Conservation (phyloP, 2,888 invertebrate species). For the Pachycephus smyrnensis region DNA sequence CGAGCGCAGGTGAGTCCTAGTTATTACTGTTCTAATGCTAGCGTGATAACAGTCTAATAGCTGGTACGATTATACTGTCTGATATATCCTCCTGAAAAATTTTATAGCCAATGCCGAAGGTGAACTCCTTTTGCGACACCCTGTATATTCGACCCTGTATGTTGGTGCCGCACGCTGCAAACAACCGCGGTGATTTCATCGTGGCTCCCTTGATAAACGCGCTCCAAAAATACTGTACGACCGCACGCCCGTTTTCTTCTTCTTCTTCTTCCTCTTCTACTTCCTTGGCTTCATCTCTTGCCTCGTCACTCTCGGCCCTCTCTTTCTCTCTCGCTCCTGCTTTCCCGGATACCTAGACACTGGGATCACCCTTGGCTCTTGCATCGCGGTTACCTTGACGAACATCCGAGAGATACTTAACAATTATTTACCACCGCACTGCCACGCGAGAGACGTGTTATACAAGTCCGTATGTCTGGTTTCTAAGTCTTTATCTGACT, state of each 20-base stretch:
- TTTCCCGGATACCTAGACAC: background rate
- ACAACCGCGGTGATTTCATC: slow-evolving; percentile 6
- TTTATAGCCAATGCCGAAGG: background rate
- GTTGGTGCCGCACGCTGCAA: background rate
- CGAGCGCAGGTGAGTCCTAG: slow-evolving; percentile 11
- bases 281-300: background rate
- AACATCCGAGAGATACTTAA: background rate
- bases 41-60: background rate
- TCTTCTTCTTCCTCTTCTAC: slow-evolving; percentile 1
- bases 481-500: background rate
- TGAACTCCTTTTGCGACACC: slow-evolving; percentile 1
- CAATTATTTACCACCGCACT: background rate
- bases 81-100: background rate
- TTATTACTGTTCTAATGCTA: background rate
- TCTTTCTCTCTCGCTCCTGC: background rate
- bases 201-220: slow-evolving; percentile 11
- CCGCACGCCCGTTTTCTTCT: background rate
- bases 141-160: background rate
- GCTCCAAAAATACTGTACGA: slow-evolving; percentile 18
- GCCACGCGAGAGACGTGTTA: background rate
- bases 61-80: background rate
- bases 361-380: background rate
- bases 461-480: background rate
- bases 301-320: background rate
- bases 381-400: background rate